phyloP scores from a whole-genome alignment of 2,113 vertebrate genomes.

The Lepus americanus region DNA sequence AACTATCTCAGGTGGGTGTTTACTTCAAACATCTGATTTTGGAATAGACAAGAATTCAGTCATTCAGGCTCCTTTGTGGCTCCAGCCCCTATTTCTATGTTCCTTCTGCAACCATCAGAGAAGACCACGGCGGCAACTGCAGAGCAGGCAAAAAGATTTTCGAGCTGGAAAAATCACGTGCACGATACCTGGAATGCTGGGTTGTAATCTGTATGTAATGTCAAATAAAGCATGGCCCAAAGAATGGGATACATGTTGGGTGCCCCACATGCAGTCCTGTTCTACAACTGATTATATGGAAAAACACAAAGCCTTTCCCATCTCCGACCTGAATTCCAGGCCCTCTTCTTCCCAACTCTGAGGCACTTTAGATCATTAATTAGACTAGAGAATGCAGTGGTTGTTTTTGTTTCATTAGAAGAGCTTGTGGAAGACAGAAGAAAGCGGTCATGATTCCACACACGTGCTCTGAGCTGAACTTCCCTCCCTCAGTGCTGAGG shows the following conservation, averaged over 20 bases:
- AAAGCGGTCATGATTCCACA: neutral
- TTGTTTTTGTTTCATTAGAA: constrained; percentile 4
- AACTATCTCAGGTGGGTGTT: neutral
- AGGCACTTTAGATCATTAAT: neutral
- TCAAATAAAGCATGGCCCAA: neutral
- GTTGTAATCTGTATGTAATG: neutral
- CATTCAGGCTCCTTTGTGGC: neutral
- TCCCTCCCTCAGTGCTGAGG: neutral
- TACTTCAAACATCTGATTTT: neutral
- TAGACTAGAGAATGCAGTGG: neutral
- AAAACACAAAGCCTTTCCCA: neutral
- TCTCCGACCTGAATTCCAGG: neutral
- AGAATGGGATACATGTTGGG: neutral
- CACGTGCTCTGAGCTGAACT: neutral
- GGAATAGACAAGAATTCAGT: neutral
- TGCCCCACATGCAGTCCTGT: neutral
- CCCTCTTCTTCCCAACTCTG: neutral
- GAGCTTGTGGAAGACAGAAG: neutral
- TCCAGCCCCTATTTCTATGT: neutral
- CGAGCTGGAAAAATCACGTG: constrained; percentile 4
- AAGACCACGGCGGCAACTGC: neutral
- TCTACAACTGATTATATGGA: neutral
- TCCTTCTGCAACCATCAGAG: fast-evolving
- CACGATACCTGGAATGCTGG: neutral
- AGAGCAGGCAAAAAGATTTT: neutral